These are phyloP conservation scores for Vipera ursinii DNA, from an alignment of 2,797 vertebrate species.

Conservation along the genomic window DNA sequence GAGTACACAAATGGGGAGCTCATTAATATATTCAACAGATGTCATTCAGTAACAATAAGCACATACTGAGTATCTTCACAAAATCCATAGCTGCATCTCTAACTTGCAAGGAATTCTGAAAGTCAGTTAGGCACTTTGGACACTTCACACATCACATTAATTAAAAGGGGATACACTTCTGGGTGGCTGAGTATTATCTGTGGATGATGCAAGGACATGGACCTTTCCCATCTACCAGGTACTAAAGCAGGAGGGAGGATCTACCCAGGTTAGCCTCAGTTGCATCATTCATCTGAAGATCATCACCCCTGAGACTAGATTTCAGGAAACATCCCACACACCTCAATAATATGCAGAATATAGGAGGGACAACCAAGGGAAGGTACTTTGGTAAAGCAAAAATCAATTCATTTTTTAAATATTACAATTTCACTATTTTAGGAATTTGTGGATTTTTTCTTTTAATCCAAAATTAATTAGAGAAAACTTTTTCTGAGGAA, in stretches of 20 bases:
- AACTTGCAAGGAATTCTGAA: background rate
- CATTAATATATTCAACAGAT: background rate
- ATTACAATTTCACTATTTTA: background rate
- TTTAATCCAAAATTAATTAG: background rate
- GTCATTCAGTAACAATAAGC: background rate
- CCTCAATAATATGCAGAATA: background rate
- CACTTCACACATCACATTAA: background rate
- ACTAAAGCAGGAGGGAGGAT: background rate
- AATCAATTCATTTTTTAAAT: background rate
- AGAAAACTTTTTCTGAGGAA: background rate
- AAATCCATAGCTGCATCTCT: background rate
- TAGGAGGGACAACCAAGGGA: background rate
- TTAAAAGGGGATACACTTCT: background rate
- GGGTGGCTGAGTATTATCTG: background rate
- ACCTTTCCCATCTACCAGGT: background rate
- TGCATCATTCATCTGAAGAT: background rate
- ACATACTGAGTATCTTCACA: background rate
- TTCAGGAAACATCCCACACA: background rate
- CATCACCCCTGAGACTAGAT: background rate
- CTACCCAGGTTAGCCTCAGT: background rate
- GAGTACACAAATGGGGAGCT: background rate
- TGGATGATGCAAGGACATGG: background rate
- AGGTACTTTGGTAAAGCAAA: background rate
- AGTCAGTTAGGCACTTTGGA: background rate
- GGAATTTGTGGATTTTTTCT: background rate